phyloP scores from a whole-genome alignment of 2,888 invertebrate species.

The Agriopis marginaria region DNA sequence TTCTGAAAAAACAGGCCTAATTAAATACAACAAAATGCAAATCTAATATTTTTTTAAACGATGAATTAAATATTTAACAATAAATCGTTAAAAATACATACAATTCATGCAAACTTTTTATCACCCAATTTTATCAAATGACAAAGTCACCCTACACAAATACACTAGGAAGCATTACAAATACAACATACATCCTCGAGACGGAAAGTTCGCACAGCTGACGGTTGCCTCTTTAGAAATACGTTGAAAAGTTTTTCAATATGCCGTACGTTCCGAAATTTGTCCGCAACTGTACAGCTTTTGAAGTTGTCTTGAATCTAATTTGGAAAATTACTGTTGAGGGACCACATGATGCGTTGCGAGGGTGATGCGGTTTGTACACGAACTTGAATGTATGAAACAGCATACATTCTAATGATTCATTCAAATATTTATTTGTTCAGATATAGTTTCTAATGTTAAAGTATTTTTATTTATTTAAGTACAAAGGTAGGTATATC shows the following conservation, averaged over 20 bases:
- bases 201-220: conserved; percentile 32
- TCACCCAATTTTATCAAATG: conserved; percentile 1
- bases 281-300: conserved; percentile 22
- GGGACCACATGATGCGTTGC: neutral
- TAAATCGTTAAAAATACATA: too few relatives aligned
- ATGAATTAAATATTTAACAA: too few relatives aligned
- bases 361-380: too few relatives aligned
- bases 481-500: too few relatives aligned
- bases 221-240: conserved; percentile 14
- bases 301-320: conserved; percentile 8
- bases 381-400: too few relatives aligned
- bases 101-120: neutral
- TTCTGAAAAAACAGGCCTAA: too few relatives aligned
- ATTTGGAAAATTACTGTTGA: neutral
- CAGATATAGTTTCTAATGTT: too few relatives aligned
- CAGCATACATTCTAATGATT: too few relatives aligned
- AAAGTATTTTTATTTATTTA: too few relatives aligned
- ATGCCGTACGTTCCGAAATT: conserved; percentile 28
- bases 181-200: conserved; percentile 33
- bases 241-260: conserved; percentile 40
- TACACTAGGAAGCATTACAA: conserved; percentile 42
- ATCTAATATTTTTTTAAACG: too few relatives aligned
- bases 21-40: too few relatives aligned
- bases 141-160: conserved; percentile 18
- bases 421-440: too few relatives aligned